A percentile compares a stretch with the other conserved stretches of the same genome.
phyloP scores from a whole-genome alignment of 2,797 vertebrate genomes.

The Molossus molossus region DNA sequence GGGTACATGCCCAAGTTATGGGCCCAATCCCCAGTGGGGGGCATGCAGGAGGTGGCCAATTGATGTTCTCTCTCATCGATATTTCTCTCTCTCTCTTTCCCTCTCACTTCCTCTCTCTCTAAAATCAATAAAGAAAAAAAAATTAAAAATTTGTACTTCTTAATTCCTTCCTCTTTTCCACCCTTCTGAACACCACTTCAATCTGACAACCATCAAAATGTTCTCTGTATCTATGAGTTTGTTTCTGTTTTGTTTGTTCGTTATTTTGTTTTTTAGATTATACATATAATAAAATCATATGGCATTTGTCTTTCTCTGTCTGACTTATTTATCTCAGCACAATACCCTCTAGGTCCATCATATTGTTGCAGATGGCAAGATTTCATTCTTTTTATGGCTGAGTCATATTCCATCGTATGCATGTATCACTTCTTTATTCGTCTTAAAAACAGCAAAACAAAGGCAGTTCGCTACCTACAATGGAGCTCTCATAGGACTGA shows the following conservation, averaged over 20 bases:
- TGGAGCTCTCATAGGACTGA: background rate
- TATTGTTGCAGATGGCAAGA: background rate
- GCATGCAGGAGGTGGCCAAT: too few species aligned
- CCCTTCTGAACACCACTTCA: background rate
- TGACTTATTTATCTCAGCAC: background rate
- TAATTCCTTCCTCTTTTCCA: background rate
- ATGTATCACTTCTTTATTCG: background rate
- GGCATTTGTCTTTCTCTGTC: background rate
- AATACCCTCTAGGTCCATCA: background rate
- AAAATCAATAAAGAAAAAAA: too few species aligned
- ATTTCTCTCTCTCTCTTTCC: too few species aligned
- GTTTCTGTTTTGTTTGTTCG: background rate
- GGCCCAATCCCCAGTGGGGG: too few species aligned
- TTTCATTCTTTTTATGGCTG: background rate
- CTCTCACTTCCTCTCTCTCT: too few species aligned
- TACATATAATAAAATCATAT: background rate
- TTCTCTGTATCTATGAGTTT: background rate
- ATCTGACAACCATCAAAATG: background rate
- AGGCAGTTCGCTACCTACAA: background rate
- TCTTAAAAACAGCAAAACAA: background rate
- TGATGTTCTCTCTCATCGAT: too few species aligned
- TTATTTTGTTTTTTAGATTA: background rate
- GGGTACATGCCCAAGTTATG: too few species aligned
- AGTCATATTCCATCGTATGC: background rate
- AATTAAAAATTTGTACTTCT: background rate